Evolutionary conservation across 2,888 invertebrate genomes (phyloP).

Genomic region (Lacanobia oleracea): DNA sequence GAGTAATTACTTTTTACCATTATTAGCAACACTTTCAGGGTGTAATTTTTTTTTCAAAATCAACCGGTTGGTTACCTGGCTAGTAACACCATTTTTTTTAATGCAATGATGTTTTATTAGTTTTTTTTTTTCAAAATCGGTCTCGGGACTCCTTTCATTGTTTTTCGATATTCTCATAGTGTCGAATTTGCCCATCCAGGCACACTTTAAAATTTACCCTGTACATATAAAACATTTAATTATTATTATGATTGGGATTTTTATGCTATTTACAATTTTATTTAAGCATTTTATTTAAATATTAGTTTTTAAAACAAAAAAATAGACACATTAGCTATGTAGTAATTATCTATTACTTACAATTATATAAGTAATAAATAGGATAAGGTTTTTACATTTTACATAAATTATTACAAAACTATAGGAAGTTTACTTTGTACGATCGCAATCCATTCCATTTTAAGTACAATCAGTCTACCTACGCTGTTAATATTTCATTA

Average conservation of each 20-base stretch:
- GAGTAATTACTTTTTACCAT: too few relatives aligned
- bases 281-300: not conserved
- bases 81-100: too few relatives aligned
- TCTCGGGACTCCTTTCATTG: too few relatives aligned
- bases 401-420: conserved; percentile 21
- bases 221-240: not conserved
- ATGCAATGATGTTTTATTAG: too few relatives aligned
- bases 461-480: conserved; percentile 53
- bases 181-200: too few relatives aligned
- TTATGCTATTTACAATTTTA: conserved; percentile 24
- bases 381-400: not conserved
- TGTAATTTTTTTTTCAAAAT: too few relatives aligned
- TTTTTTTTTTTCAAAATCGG: too few relatives aligned
- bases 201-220: too few relatives aligned
- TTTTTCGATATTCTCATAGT: too few relatives aligned
- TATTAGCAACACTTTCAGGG: too few relatives aligned
- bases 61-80: too few relatives aligned
- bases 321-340: conserved; percentile 2
- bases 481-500: conserved; percentile 13
- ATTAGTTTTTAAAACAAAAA: too few relatives aligned
- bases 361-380: not conserved
- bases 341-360: not conserved
- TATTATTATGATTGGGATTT: conserved; percentile 11
- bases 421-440: conserved; percentile 22
- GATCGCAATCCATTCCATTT: conserved; percentile 11